These are phyloP conservation scores for Albula goreensis DNA, from an alignment of 2,113 vertebrate genomes.

Conservation along the genomic window DNA sequence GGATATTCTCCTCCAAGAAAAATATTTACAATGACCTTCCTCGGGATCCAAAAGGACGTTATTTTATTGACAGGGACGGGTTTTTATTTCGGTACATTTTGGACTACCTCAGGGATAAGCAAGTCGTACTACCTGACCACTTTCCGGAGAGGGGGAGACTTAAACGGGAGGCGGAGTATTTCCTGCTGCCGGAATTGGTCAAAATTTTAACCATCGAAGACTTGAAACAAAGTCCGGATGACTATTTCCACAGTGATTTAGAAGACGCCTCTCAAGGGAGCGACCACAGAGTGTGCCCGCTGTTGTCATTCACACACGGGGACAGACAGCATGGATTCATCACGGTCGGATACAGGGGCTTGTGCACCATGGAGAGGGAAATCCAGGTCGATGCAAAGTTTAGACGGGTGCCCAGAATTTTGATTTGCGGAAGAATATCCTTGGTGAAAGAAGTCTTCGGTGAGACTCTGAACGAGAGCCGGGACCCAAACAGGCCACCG, in stretches of 20 bases:
- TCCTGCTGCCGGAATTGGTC: constrained; percentile 89
- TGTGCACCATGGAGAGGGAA: constrained; percentile 81
- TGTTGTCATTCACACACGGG: constrained; percentile 74
- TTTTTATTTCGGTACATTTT: constrained; percentile 96
- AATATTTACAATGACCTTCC: constrained; percentile 84
- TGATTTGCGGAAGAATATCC: constrained; percentile 92
- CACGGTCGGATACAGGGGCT: constrained; percentile 85
- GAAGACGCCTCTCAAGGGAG: constrained; percentile 90
- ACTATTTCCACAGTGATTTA: constrained; percentile 84
- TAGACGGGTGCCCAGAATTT: constrained; percentile 89
- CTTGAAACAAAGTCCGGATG: constrained; percentile 80
- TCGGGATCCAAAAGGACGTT: constrained; percentile 92
- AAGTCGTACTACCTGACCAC: constrained; percentile 95
- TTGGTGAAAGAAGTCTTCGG: constrained; percentile 96
- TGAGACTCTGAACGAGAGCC: constrained; percentile 91
- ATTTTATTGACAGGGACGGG: constrained; percentile 96
- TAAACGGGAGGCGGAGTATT: constrained; percentile 94
- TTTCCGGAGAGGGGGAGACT: constrained; percentile 93
- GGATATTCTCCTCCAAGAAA: constrained; percentile 91
- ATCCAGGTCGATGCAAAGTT: constrained; percentile 84
- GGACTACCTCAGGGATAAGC: constrained; percentile 97
- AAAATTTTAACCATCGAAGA: constrained; percentile 86
- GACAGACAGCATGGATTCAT: constrained; percentile 92
- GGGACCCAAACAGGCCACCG: constrained; percentile 85
- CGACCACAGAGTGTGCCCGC: constrained; percentile 83